These are phyloP conservation scores for Drosophila prolongata DNA, from an alignment of 2,888 invertebrate species.

Conservation along the genomic window DNA sequence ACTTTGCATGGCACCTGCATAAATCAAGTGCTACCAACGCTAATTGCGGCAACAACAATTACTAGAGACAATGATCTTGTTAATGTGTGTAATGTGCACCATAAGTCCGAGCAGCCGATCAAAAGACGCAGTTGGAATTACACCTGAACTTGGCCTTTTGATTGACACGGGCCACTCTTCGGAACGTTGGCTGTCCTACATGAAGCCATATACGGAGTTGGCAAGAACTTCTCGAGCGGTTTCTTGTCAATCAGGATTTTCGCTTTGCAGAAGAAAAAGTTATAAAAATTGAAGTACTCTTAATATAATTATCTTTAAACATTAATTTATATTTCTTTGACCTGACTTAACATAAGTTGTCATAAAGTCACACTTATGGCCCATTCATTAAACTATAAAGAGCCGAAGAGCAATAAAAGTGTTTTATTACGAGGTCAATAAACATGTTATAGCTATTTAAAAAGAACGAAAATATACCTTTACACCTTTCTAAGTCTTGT, in stretches of 20 bases:
- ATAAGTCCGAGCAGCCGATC: constrained; percentile 14
- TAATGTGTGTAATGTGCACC: constrained; percentile 37
- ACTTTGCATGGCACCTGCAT: constrained; percentile 49
- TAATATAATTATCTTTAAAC: no score
- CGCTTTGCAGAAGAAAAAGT: neutral
- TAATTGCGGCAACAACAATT: constrained; percentile 64
- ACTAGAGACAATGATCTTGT: constrained; percentile 48
- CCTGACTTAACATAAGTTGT: no score
- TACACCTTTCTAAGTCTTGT: no score
- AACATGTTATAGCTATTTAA: no score
- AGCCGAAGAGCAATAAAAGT: no score
- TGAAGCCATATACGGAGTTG: constrained; percentile 9
- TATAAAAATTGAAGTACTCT: neutral
- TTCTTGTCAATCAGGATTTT: constrained; percentile 5
- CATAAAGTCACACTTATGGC: neutral
- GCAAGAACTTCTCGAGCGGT: neutral
- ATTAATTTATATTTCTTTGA: no score
- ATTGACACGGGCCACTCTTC: constrained; percentile 17
- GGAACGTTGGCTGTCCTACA: constrained; percentile 16
- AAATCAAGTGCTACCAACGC: constrained; percentile 51
- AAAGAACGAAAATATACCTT: no score
- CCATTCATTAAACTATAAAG: no score
- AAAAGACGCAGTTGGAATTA: constrained; percentile 45
- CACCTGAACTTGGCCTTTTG: constrained; percentile 44
- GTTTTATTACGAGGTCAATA: no score